Evolutionary conservation across 1,140 invertebrate species (phyloP), one percentile per base, ranked within the genome.

Genomic region (Eueides isabella): DNA sequence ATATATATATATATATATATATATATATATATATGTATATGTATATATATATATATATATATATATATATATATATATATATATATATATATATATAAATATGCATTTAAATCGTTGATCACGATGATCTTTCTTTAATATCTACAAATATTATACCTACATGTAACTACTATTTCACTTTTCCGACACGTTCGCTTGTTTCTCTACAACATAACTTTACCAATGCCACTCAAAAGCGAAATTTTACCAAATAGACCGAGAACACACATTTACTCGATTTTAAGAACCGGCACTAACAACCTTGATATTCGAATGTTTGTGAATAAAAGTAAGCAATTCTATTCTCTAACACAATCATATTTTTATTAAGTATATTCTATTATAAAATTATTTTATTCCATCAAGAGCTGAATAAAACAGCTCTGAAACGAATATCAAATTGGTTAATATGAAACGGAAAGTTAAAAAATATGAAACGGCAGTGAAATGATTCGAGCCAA

Each of bases 171-270:
- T 23, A 55, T 23, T 23, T 23, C 9, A 55, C 9, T 55, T 12
- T 55, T 23, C n/a, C 30, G 55, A 63, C 29, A 30, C 61, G 9
- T 69, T 70, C 23, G 68, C 55, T 65, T 71, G 64, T 72, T 30
- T 29, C 29, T 30, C 28, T 62, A 62, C 69, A 75, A 72, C 48
- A 66, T 31, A 16, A 5, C 48, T 26, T 38, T 65, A 61, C 65
- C 67, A 79, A 79, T 73, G 70, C 71, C 69, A 75, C 80, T 81
- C 77, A 68, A 77, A 75, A 86, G 79, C 81, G 74, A 69, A 76
- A 76, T 76, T 76, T 76, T 75, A 80, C 69, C 77, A 89, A 89
- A 85, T 87, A 86, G 87, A 89, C 79, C 86, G 86, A 77, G 77
- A 89, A 87, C 83, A 84, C 77, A 83, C 80, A 77, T 74, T 82